phyloP scores from a whole-genome alignment of 2,113 vertebrate species.

The Anarhynchus alexandrinus region DNA sequence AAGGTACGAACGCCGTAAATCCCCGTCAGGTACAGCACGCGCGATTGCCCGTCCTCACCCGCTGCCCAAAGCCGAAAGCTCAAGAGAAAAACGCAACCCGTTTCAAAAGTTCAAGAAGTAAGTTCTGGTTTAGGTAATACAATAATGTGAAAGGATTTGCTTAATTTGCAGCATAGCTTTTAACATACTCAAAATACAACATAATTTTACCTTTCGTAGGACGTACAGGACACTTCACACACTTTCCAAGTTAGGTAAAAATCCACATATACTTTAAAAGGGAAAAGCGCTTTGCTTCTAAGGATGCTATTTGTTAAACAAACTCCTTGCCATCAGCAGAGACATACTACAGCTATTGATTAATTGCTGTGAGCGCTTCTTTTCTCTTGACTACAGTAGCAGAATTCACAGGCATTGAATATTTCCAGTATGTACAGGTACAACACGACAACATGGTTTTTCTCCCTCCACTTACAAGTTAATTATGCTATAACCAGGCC shows the following conservation, averaged over 20 bases:
- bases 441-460: neutral
- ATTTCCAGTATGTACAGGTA: neutral
- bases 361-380: neutral
- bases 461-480: neutral
- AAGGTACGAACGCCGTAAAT: neutral
- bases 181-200: neutral
- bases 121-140: neutral
- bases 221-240: neutral
- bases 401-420: neutral
- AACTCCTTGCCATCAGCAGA: neutral
- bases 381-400: neutral
- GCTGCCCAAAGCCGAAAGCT: neutral
- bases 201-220: neutral
- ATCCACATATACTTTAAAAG: neutral
- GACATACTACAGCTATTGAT: neutral
- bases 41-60: fast-evolving
- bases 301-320: neutral
- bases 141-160: fast-evolving
- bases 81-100: neutral
- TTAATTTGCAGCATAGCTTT: neutral
- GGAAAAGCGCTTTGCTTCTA: neutral
- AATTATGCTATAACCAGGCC: conserved; percentile 3
- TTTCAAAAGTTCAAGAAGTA: neutral
- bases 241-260: neutral
- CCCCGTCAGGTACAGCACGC: fast-evolving